Evolutionary conservation across 2,113 vertebrate species (phyloP).

Genomic region (Serinus canaria): DNA sequence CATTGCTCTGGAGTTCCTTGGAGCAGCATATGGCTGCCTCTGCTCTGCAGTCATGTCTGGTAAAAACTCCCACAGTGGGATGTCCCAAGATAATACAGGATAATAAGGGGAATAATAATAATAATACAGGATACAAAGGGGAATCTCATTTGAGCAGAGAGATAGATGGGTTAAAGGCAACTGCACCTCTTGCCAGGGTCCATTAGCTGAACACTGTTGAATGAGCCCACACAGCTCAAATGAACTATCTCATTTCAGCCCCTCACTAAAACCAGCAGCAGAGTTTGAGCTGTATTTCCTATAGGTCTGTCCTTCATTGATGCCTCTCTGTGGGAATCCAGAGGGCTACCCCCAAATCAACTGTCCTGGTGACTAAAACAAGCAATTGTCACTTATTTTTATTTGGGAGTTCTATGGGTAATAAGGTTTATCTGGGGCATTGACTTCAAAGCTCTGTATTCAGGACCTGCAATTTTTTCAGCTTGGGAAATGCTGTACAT

Average conservation of each 20-base stretch:
- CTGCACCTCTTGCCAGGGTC: background rate
- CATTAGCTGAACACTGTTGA: background rate
- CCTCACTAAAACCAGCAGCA: background rate
- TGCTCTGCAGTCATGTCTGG: background rate
- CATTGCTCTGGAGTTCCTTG: background rate
- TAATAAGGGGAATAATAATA: background rate
- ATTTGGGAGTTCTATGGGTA: background rate
- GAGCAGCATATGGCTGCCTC: background rate
- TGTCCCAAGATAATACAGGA: background rate
- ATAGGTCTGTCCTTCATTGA: background rate
- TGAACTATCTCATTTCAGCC: background rate
- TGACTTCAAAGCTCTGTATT: background rate
- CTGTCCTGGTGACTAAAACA: background rate
- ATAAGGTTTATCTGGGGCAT: background rate
- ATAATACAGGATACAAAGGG: accelerated
- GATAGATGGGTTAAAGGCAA: background rate
- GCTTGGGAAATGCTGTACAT: background rate
- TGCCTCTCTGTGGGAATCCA: background rate
- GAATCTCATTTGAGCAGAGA: background rate
- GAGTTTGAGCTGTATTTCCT: background rate
- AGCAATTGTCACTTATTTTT: background rate
- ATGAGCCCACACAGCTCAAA: accelerated
- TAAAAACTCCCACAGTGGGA: background rate
- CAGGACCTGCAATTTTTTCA: background rate
- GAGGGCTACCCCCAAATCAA: background rate